phyloP scores from a whole-genome alignment of 2,797 vertebrate species.

The Melopsittacus undulatus region DNA sequence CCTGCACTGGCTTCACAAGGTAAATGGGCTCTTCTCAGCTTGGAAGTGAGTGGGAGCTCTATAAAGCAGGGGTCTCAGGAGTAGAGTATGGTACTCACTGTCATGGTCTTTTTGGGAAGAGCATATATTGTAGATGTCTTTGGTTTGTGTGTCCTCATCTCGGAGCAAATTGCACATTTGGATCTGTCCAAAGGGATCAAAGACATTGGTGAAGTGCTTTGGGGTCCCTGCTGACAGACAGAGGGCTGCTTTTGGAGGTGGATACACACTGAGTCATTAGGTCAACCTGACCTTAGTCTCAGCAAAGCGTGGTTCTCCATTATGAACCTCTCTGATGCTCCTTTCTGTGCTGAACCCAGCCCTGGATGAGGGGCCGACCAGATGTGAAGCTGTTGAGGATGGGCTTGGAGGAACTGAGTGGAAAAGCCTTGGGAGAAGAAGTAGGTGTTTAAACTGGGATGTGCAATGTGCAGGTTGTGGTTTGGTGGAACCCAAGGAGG shows the following conservation, averaged over 20 bases:
- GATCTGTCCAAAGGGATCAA: no score
- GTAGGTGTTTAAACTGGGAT: not conserved
- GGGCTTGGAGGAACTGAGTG: not conserved
- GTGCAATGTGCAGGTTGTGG: not conserved
- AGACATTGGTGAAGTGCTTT: not conserved
- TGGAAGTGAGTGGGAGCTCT: not conserved
- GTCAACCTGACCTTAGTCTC: not conserved
- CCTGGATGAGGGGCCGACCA: not conserved
- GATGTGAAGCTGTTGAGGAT: not conserved
- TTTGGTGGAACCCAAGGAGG: not conserved
- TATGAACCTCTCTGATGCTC: not conserved
- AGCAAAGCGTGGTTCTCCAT: fast-evolving
- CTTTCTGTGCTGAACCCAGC: not conserved
- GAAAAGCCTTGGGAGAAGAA: not conserved
- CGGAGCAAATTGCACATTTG: not conserved
- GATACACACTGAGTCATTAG: fast-evolving
- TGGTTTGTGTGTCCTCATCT: not conserved
- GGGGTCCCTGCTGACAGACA: not conserved
- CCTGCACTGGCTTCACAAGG: slow-evolving; percentile 85
- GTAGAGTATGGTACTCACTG: not conserved
- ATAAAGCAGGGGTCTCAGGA: not conserved
- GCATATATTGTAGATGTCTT: no score
- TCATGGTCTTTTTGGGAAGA: not conserved
- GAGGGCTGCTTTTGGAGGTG: not conserved
- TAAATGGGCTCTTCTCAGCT: slow-evolving; percentile 13